A percentile compares a stretch with the other conserved stretches of the same genome.
Evolutionary conservation across 2,888 invertebrate species (phyloP).

Genomic region (Osedax frankpressi): DNA sequence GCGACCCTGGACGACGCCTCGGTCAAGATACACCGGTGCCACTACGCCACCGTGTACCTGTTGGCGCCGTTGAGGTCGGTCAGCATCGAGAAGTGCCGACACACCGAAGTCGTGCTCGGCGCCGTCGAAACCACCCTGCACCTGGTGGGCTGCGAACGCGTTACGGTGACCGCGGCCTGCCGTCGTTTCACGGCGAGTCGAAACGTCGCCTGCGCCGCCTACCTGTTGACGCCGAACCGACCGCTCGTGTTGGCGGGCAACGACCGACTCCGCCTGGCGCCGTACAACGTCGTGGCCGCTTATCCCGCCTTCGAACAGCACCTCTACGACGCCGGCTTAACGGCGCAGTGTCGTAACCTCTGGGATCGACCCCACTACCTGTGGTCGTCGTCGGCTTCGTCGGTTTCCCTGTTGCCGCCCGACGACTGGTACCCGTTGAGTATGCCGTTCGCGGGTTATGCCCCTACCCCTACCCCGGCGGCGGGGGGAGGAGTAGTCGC

Average conservation of each 20-base stretch:
- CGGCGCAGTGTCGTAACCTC: constrained; percentile 36
- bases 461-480: no score
- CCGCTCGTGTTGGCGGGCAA: constrained; percentile 45
- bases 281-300: constrained; percentile 45
- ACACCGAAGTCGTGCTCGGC: constrained; percentile 45
- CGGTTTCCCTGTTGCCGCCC: background rate
- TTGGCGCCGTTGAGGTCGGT: constrained; percentile 43
- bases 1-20: constrained; percentile 42
- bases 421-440: background rate
- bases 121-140: constrained; percentile 45
- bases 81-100: constrained; percentile 45
- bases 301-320: constrained; percentile 46
- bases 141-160: constrained; percentile 44
- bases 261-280: constrained; percentile 42
- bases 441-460: background rate
- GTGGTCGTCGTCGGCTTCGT: constrained; percentile 21
- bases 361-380: constrained; percentile 48
- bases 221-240: constrained; percentile 44
- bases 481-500: no score
- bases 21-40: constrained; percentile 44
- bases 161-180: constrained; percentile 42
- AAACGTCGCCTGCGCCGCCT: constrained; percentile 39
- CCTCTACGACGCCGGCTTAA: constrained; percentile 39
- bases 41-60: constrained; percentile 42
- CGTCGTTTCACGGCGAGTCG: constrained; percentile 34